Percentiles rank a stretch among this genome's conserved stretches.
phyloP scores from a whole-genome alignment of 2,113 vertebrate species.

The Barbus barbus region DNA sequence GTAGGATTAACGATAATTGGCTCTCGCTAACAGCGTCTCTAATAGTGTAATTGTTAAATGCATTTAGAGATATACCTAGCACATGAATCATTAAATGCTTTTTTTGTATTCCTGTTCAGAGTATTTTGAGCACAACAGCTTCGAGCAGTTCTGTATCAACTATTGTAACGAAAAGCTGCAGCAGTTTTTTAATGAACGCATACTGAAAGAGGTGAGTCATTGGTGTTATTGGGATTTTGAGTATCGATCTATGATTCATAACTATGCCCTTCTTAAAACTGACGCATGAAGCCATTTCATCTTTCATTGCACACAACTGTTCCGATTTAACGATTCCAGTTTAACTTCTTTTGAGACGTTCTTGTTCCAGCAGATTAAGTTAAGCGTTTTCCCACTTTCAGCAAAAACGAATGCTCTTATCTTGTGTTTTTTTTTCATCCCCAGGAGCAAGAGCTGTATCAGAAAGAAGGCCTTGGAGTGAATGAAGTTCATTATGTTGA shows the following conservation, averaged over 20 bases:
- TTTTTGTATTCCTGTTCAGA: conserved; percentile 77
- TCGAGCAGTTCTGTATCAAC: conserved; percentile 99
- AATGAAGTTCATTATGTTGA: conserved; percentile 98
- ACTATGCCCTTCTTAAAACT: background rate
- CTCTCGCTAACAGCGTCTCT: conserved; percentile 3
- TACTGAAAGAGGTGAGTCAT: conserved; percentile 92
- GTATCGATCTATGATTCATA: background rate
- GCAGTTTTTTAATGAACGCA: conserved; percentile 99
- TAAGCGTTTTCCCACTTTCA: background rate
- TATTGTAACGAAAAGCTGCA: conserved; percentile 99
- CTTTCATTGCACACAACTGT: background rate
- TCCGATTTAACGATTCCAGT: conserved; percentile 11
- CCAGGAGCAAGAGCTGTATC: conserved; percentile 98
- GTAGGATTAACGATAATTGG: background rate
- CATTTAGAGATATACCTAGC: conserved; percentile 2
- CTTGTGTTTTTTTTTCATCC: conserved; percentile 7
- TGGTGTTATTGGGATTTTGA: background rate
- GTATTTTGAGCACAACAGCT: conserved; percentile 99
- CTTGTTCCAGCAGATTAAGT: conserved; percentile 15
- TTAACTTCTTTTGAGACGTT: conserved; percentile 19
- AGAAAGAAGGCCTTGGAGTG: conserved; percentile 93
- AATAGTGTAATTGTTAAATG: conserved; percentile 35
- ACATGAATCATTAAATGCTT: conserved; percentile 51
- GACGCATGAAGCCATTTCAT: background rate
- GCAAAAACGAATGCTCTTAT: conserved; percentile 1